A percentile compares a stretch with the other conserved stretches of the same genome.
Conservation (phyloP, 2,888 invertebrate species). For the Napeogenes sylphis region DNA sequence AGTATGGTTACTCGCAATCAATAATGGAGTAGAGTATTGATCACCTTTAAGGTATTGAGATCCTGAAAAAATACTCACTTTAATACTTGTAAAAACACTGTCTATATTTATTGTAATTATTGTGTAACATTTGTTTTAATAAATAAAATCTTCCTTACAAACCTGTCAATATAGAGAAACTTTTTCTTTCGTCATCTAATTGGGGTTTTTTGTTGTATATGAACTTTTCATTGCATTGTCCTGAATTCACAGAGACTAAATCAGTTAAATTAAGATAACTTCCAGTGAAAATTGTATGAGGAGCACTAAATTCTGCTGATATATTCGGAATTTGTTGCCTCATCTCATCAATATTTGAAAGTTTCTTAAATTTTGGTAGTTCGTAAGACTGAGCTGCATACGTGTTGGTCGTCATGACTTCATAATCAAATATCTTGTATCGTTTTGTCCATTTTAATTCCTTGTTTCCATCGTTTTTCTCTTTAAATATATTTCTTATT, state of each 20-base stretch:
- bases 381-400: conserved; percentile 33
- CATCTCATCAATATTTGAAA: conserved; percentile 40
- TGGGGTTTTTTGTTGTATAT: conserved; percentile 8
- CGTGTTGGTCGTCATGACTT: conserved; percentile 34
- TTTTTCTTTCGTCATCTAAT: conserved; percentile 1
- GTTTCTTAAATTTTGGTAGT: conserved; percentile 35
- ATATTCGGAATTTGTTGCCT: conserved; percentile 49
- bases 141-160: background rate
- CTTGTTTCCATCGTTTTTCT: conserved; percentile 20
- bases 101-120: no score
- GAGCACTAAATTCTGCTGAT: conserved; percentile 27
- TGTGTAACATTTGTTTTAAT: no score
- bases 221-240: conserved; percentile 1
- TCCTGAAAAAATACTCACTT: no score
- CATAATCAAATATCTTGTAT: conserved; percentile 38
- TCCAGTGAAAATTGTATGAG: conserved; percentile 12
- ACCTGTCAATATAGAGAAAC: conserved; percentile 9
- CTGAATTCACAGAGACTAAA: background rate
- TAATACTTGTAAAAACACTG: no score
- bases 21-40: background rate
- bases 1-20: no score
- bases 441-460: conserved; percentile 6
- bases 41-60: background rate
- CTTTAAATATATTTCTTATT: conserved; percentile 44
- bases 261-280: conserved; percentile 5